Conservation (phyloP, 1,140 invertebrate species). For the Chionoecetes opilio region DNA sequence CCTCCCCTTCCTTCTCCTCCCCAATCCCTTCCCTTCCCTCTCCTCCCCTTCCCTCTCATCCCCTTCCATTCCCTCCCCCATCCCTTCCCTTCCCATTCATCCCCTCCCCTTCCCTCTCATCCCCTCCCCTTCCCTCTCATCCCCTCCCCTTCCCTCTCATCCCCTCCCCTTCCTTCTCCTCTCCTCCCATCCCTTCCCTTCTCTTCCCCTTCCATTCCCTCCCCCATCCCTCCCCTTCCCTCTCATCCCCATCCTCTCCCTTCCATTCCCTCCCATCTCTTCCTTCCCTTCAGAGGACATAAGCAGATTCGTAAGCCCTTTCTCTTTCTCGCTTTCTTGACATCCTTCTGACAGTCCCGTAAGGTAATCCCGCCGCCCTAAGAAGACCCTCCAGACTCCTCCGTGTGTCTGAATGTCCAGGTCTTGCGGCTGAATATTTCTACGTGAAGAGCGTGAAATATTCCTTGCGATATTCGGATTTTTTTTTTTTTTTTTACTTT, state of each 20-base stretch:
- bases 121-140: too few relatives aligned
- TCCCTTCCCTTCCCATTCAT: not conserved
- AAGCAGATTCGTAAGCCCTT: not conserved
- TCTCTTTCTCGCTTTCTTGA: not conserved
- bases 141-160: too few relatives aligned
- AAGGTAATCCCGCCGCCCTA: slow-evolving; percentile 13
- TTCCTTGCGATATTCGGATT: not conserved
- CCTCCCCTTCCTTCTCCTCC: too few relatives aligned
- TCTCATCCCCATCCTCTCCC: too few relatives aligned
- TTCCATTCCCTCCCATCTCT: too few relatives aligned
- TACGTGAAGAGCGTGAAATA: not conserved
- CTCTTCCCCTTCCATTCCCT: not conserved
- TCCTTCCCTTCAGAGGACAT: too few relatives aligned
- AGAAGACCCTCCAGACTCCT: not conserved
- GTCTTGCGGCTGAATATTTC: not conserved
- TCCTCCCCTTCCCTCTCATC: too few relatives aligned
- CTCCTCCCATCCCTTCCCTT: not conserved
- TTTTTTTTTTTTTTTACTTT: not conserved
- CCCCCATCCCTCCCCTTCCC: too few relatives aligned
- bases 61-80: too few relatives aligned
- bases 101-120: not conserved
- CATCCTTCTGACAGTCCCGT: not conserved
- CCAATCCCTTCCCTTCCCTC: too few relatives aligned
- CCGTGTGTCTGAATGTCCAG: not conserved
- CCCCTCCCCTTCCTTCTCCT: too few relatives aligned